A percentile compares a stretch with the other conserved stretches of the same genome.
Conservation (phyloP, 2,888 invertebrate genomes). For the Eueremaeus valkanovi region DNA sequence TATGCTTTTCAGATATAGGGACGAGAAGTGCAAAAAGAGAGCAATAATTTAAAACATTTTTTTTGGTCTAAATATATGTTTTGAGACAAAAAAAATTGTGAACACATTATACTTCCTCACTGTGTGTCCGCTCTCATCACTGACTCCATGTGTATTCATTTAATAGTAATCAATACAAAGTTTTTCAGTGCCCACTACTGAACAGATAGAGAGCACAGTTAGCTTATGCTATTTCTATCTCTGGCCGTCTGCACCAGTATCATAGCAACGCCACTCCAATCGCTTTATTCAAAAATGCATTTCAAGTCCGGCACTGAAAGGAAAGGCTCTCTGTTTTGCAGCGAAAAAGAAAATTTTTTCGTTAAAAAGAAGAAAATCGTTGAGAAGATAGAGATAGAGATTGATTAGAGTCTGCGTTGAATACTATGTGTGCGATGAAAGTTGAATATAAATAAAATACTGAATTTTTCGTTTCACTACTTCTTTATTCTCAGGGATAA, state of each 20-base stretch:
- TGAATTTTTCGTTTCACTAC: not conserved
- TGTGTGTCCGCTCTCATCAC: slow-evolving; percentile 12
- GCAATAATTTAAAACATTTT: not conserved
- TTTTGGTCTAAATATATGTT: not conserved
- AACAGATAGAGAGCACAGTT: not conserved
- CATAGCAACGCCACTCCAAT: slow-evolving; percentile 26
- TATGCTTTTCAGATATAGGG: not conserved
- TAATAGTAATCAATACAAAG: slow-evolving; percentile 18
- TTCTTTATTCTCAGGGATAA: not conserved
- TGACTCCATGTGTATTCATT: slow-evolving; percentile 23
- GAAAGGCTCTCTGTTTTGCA: not conserved
- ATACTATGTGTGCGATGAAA: not conserved
- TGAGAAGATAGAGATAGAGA: too few species aligned
- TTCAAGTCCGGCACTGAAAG: slow-evolving; percentile 9
- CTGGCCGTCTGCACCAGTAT: not conserved
- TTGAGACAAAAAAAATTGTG: too few species aligned
- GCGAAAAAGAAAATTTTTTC: not conserved
- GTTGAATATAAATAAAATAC: not conserved
- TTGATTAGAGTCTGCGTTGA: not conserved
- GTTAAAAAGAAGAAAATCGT: not conserved
- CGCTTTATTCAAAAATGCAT: slow-evolving; percentile 28
- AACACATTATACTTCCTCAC: not conserved
- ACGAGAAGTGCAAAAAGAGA: too few species aligned
- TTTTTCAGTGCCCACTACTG: not conserved
- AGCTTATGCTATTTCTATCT: not conserved